Evolutionary conservation across 2,797 vertebrate genomes (phyloP).

Genomic region (Manis javanica): DNA sequence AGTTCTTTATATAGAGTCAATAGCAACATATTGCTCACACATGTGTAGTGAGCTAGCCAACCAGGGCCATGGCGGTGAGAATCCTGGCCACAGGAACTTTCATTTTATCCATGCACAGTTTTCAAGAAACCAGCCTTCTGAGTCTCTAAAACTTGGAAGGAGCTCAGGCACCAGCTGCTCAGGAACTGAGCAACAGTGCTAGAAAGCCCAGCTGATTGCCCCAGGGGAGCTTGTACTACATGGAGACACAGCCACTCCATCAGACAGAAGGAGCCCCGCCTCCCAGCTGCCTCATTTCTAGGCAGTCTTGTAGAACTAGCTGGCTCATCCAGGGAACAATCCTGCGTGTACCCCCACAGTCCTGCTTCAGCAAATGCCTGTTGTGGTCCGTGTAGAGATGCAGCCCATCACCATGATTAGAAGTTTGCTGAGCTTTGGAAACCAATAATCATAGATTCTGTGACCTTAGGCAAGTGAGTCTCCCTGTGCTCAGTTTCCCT

Average conservation of each 20-base stretch:
- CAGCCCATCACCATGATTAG: not conserved
- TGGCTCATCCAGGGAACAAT: not conserved
- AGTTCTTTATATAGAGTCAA: too few relatives aligned
- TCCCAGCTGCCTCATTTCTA: not conserved
- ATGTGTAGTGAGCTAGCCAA: too few relatives aligned
- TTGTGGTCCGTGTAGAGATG: not conserved
- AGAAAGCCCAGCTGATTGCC: not conserved
- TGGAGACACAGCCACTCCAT: not conserved
- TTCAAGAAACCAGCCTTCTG: constrained; percentile 23
- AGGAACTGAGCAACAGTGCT: not conserved
- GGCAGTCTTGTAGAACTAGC: not conserved
- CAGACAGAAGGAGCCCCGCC: not conserved
- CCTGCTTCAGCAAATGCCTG: not conserved
- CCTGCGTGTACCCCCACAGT: not conserved
- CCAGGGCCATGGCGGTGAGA: too few relatives aligned
- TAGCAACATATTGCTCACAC: too few relatives aligned
- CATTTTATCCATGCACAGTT: not conserved
- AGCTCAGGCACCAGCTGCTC: not conserved
- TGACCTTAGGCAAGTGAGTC: not conserved
- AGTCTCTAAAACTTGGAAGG: not conserved
- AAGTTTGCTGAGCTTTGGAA: not conserved
- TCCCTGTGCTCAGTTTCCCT: not conserved
- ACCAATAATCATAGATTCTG: not conserved
- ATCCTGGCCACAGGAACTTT: too few relatives aligned
- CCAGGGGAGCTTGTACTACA: not conserved